Evolutionary conservation across 2,888 invertebrate species (phyloP).

Genomic region (Miltochrista miniata): DNA sequence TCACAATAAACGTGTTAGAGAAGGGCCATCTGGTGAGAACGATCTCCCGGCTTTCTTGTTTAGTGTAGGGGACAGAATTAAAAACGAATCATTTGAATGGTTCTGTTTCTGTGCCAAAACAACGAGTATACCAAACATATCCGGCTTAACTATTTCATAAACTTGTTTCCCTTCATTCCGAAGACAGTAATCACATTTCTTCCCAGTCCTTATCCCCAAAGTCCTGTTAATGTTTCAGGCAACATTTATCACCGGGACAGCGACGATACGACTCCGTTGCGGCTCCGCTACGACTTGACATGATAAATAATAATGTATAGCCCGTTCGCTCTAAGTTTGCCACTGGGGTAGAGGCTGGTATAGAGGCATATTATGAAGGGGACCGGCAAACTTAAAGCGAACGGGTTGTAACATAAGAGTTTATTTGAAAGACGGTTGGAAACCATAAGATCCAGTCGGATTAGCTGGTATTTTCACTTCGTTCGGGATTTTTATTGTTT

Average conservation of each 20-base stretch:
- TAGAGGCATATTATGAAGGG: too few relatives aligned
- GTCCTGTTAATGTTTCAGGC: not conserved
- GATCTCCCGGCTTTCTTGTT: too few relatives aligned
- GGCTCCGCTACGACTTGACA: not conserved
- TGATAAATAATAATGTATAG: slow-evolving; percentile 3
- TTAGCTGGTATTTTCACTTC: not conserved
- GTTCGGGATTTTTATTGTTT: not conserved
- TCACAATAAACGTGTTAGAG: too few relatives aligned
- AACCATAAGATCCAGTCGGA: not conserved
- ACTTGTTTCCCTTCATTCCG: not conserved
- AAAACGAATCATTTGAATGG: too few relatives aligned
- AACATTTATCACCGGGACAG: not conserved
- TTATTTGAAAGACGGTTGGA: not conserved
- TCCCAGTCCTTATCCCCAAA: not conserved
- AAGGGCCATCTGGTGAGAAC: too few relatives aligned
- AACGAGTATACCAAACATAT: not conserved
- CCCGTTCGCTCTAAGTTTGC: too few relatives aligned
- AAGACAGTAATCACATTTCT: not conserved
- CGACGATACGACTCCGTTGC: not conserved
- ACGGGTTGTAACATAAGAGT: not conserved
- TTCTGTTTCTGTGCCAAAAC: too few relatives aligned
- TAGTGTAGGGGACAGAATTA: too few relatives aligned
- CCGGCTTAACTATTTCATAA: not conserved
- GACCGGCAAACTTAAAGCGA: too few relatives aligned
- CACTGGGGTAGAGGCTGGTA: too few relatives aligned